Evolutionary conservation across 2,888 invertebrate genomes (phyloP).

Genomic region (Nemapogon koenigi): DNA sequence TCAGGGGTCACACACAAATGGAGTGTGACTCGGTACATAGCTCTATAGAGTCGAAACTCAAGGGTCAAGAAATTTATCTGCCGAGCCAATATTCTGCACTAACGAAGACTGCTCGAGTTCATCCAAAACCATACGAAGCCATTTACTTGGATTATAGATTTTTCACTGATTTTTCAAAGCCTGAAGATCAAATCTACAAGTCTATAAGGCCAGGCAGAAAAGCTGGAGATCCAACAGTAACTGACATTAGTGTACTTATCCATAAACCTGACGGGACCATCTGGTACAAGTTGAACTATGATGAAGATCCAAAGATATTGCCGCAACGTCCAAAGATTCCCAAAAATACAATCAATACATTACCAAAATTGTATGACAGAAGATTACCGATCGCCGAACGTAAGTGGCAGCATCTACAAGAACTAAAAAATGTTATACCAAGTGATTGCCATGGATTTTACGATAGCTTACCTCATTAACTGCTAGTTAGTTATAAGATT

Average conservation of each 20-base stretch:
- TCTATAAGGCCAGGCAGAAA: neutral
- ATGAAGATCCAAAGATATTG: neutral
- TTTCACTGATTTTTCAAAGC: neutral
- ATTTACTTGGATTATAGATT: neutral
- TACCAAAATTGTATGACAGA: slow-evolving; percentile 7
- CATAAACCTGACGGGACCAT: slow-evolving; percentile 1
- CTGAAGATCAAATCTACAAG: slow-evolving; percentile 3
- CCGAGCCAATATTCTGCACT: slow-evolving; percentile 19
- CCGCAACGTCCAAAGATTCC: too few species aligned
- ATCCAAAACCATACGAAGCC: neutral
- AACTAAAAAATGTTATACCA: slow-evolving; percentile 16
- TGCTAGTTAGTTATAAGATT: too few species aligned
- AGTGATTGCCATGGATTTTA: slow-evolving; percentile 16
- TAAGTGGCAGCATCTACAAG: slow-evolving; percentile 14
- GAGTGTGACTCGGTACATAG: slow-evolving; percentile 16
- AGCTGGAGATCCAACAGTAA: neutral
- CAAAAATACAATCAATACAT: neutral
- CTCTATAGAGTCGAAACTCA: slow-evolving; percentile 21
- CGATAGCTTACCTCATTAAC: slow-evolving; percentile 13
- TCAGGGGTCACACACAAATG: slow-evolving; percentile 17
- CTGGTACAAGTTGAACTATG: neutral
- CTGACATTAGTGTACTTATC: neutral
- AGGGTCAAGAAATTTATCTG: slow-evolving; percentile 18
- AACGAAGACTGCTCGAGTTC: slow-evolving; percentile 9
- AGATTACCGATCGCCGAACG: slow-evolving; percentile 10